phyloP scores from a whole-genome alignment of 1,140 invertebrate species.

The Druon quercuslanigerum region DNA sequence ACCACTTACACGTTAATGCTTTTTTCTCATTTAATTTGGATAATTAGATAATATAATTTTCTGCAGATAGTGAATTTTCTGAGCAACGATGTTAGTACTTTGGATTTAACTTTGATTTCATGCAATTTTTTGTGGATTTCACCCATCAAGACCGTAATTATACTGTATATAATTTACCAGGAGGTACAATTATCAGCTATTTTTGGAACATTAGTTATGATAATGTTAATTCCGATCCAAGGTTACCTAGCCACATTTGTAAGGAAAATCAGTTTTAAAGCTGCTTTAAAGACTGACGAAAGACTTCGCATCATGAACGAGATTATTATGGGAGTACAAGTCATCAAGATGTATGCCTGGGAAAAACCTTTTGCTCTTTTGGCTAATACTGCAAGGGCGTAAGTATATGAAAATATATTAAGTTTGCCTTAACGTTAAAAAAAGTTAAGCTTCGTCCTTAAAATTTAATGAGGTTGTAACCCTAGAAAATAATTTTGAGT shows the following conservation, averaged over 20 bases:
- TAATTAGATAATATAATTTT: not conserved
- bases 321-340: conserved; percentile 90
- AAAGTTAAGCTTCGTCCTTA: too few relatives aligned
- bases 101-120: conserved; percentile 82
- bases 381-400: conserved; percentile 77
- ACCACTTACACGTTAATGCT: not conserved
- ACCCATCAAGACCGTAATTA: conserved; percentile 85
- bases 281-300: conserved; percentile 86
- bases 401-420: conserved; percentile 48
- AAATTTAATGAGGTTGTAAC: too few relatives aligned
- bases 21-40: not conserved
- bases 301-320: conserved; percentile 92
- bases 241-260: conserved; percentile 85
- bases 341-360: conserved; percentile 96
- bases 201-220: conserved; percentile 85
- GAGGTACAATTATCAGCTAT: conserved; percentile 85
- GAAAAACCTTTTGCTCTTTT: conserved; percentile 86
- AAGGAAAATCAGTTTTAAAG: conserved; percentile 80
- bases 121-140: conserved; percentile 89
- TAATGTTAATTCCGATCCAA: conserved; percentile 91
- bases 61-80: conserved; percentile 95
- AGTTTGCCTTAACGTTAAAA: too few relatives aligned
- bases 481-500: too few relatives aligned
- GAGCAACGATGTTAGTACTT: conserved; percentile 89
- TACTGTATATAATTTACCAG: conserved; percentile 85